These are phyloP conservation scores for Ruditapes philippinarum DNA, from an alignment of 1,140 invertebrate genomes.

Conservation along the genomic window DNA sequence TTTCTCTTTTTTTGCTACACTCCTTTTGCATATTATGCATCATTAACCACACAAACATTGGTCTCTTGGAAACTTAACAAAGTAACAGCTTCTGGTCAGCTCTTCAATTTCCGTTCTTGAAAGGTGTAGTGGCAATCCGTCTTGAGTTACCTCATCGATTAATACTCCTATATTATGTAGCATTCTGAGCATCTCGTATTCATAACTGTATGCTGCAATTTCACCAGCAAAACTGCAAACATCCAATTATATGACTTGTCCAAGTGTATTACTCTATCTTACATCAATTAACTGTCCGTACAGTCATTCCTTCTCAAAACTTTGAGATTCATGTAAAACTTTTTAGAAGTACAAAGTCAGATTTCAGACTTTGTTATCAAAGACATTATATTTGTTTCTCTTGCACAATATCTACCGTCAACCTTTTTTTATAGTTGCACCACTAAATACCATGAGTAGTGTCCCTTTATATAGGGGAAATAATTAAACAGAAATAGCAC, in stretches of 20 bases:
- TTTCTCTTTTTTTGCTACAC: not conserved
- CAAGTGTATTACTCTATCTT: not conserved
- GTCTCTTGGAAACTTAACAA: not conserved
- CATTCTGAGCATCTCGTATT: too few relatives aligned
- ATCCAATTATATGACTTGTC: not conserved
- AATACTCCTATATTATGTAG: too few relatives aligned
- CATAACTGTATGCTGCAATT: not conserved
- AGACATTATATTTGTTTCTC: not conserved
- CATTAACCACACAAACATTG: not conserved
- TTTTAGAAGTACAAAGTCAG: too few relatives aligned
- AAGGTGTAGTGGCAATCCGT: too few relatives aligned
- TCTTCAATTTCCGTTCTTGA: too few relatives aligned
- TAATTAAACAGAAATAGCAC: not conserved
- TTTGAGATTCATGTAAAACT: not conserved
- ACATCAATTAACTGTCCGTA: not conserved
- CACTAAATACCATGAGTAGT: not conserved
- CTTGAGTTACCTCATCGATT: too few relatives aligned
- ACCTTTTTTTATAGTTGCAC: not conserved
- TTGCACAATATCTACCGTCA: not conserved
- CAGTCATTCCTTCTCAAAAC: not conserved
- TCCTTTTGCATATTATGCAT: not conserved
- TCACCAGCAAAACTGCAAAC: constrained; percentile 43
- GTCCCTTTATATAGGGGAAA: not conserved
- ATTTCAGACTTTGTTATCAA: not conserved
- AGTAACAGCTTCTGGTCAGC: too few relatives aligned